Evolutionary conservation across 1,140 invertebrate genomes (phyloP).

Genomic region (Chlorops oryzae): DNA sequence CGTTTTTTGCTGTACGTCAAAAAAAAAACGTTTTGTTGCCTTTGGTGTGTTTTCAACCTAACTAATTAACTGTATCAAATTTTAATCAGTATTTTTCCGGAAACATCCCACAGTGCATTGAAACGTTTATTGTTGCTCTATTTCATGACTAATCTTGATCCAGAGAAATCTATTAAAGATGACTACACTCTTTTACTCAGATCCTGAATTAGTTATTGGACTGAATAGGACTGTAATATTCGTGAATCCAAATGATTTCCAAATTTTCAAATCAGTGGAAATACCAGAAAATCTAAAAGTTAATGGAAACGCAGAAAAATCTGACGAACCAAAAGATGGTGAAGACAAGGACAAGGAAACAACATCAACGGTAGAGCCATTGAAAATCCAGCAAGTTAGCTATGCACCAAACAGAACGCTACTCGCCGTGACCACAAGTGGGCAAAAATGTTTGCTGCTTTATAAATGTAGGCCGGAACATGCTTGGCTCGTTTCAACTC

Average conservation of each 20-base stretch:
- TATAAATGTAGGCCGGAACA: slow-evolving; percentile 30
- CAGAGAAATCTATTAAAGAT: slow-evolving; percentile 19
- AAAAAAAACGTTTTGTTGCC: too few relatives aligned
- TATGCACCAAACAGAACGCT: slow-evolving; percentile 33
- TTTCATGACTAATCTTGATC: too few relatives aligned
- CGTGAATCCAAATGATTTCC: slow-evolving; percentile 39
- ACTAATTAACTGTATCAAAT: too few relatives aligned
- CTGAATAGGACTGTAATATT: slow-evolving; percentile 35
- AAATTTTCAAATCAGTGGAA: slow-evolving; percentile 43
- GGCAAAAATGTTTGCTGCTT: slow-evolving; percentile 37
- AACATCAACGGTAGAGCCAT: slow-evolving; percentile 3
- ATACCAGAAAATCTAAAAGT: slow-evolving; percentile 30
- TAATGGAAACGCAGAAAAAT: too few relatives aligned
- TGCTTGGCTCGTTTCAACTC: slow-evolving; percentile 43
- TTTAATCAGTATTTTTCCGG: too few relatives aligned
- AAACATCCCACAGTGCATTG: too few relatives aligned
- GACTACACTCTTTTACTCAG: slow-evolving; percentile 34
- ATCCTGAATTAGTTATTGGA: slow-evolving; percentile 34
- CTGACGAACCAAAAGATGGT: neutral
- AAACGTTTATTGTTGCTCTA: too few relatives aligned
- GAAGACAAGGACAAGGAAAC: slow-evolving; percentile 4
- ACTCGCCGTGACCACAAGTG: slow-evolving; percentile 35
- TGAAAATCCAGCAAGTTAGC: slow-evolving; percentile 29
- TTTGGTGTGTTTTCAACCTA: too few relatives aligned
- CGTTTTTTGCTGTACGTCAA: too few relatives aligned